phyloP scores from a whole-genome alignment of 2,113 vertebrate genomes.

The Psophia crepitans region DNA sequence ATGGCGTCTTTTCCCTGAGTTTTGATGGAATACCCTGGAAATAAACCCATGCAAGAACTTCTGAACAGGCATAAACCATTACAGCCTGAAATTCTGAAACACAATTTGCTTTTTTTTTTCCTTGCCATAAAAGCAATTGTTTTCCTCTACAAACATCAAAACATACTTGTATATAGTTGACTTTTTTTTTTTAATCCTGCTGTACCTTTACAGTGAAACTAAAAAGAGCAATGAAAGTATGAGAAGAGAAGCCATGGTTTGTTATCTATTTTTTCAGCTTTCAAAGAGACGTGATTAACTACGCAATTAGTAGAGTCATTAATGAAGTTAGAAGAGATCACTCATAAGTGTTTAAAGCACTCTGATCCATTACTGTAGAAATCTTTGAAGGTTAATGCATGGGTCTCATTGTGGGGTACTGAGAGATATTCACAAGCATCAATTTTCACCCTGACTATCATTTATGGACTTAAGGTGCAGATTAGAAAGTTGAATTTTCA shows the following conservation, averaged over 20 bases:
- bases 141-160: not conserved
- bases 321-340: constrained; percentile 26
- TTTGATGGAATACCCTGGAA: not conserved
- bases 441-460: not conserved
- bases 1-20: not conserved
- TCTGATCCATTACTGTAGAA: not conserved
- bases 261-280: constrained; percentile 25
- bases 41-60: not conserved
- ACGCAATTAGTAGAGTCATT: constrained; percentile 45
- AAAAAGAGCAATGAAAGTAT: not conserved
- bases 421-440: not conserved
- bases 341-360: not conserved
- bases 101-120: not conserved
- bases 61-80: not conserved
- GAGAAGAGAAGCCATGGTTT: not conserved
- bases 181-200: not conserved
- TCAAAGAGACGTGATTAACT: constrained; percentile 56
- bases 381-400: constrained; percentile 27
- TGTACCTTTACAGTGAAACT: not conserved
- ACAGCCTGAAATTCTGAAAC: not conserved
- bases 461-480: not conserved
- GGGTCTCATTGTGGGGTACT: not conserved
- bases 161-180: not conserved
- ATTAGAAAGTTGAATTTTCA: not conserved
- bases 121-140: not conserved